Evolutionary conservation across 2,888 invertebrate genomes (phyloP), one percentile per base, ranked within the genome.

Genomic region (Epinotia ramella): DNA sequence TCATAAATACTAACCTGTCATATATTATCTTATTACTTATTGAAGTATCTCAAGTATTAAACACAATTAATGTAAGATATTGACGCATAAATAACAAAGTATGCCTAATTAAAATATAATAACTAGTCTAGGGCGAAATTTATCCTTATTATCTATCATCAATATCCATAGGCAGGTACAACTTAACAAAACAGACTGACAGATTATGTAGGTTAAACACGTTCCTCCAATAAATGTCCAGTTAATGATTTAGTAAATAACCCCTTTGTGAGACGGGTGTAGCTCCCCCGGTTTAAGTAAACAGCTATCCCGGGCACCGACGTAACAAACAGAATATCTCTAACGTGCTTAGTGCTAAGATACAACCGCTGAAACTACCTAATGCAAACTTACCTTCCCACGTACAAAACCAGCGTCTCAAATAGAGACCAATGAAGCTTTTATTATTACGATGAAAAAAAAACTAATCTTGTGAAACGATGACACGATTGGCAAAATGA

Each of bases 281-380:
- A n/a, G 64, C 28, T 24, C 44, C 46, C 71, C 73, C 60, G 75
- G 60, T 71, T 60, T 66, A 62, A 71, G 75, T 57, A 71, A 76
- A 76, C 75, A 76, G 69, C 70, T 71, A 70, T 65, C 64, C 64
- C 70, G 24, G 49, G 66, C 49, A 24, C 71, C 53, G 40, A 53
- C 73, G 68, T 49, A 69, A 65, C 74, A 75, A 75, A 75, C 75
- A 40, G 75, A 75, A 75, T 75, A 40, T 40, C 59, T 24, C 69
- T 64, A 74, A 69, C 69, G 74, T 74, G 59, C 74, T 74, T 74
- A 74, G 74, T 49, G 59, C 70, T 64, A 75, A 75, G 70, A 75
- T 65, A 65, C 74, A 64, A 74, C 64, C 65, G 60, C 24, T 62
- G 62, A 33, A 65, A 64, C 64, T 49, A 28, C 24, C 24, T 28